Evolutionary conservation across 1,140 invertebrate species (phyloP), one percentile per base, ranked within the genome.

Genomic region (Amyelois transitella): DNA sequence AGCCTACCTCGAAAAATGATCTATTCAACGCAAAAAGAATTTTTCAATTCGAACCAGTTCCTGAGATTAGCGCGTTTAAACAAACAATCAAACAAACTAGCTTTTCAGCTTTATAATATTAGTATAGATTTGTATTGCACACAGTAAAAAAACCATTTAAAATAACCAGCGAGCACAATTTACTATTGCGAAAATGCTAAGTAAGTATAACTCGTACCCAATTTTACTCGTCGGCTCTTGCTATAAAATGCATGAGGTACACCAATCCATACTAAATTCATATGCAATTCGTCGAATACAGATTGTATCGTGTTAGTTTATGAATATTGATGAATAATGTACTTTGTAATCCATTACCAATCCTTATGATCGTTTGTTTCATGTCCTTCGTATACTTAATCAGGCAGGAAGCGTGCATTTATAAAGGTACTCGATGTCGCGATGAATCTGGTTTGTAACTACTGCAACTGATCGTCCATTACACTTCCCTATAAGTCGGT

Each of bases 221-320:
- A 67, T 73, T 76, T 72, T 75, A 65, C 66, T 71, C 57, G 53
- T 63, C 69, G 12, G 50, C 32, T 48, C 53, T 60, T 66, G 64
- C 67, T 80, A 74, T 75, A 75, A 72, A 81, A 81, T 80, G 75
- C 75, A 80, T 77, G 71, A 75, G 64, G 54, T 63, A 69, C 59
- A 71, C 68, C 78, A 81, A 78, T 74, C 69, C 72, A 75, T 81
- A 69, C 68, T 74, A 66, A 72, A 69, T 79, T 74, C 70, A 81
- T 78, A 79, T 81, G 79, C 81, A 85, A 76, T 77, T 79, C 72
- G 55, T 68, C 67, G 71, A 76, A 76, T 70, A 59, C 71, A 75
- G 63, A 78, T 81, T 74, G 73, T 78, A 21, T 70, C 51, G 66
- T 72, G 67, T 63, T 77, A 73, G 67, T 67, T 64, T 62, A 70